Conservation (phyloP, 2,113 vertebrate species). For the Lophius piscatorius region DNA sequence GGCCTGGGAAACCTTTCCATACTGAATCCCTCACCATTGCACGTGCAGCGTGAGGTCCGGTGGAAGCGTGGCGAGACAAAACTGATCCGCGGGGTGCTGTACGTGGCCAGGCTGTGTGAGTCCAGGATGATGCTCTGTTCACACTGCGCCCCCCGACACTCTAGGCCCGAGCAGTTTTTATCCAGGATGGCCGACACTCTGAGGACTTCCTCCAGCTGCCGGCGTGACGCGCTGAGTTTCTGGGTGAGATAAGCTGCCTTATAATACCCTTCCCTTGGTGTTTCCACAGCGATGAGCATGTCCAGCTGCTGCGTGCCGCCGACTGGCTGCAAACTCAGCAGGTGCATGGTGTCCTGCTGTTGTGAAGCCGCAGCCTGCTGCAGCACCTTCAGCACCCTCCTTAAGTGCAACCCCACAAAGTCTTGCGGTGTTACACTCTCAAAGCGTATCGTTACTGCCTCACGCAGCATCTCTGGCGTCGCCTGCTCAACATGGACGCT, state of each 20-base stretch:
- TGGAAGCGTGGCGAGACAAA: slow-evolving; percentile 95
- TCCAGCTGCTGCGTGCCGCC: slow-evolving; percentile 90
- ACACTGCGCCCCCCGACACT: slow-evolving; percentile 92
- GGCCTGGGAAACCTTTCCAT: background rate
- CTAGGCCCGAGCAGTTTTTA: slow-evolving; percentile 95
- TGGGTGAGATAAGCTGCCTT: slow-evolving; percentile 94
- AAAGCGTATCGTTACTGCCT: slow-evolving; percentile 93
- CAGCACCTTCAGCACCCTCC: slow-evolving; percentile 85
- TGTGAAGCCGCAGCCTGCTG: slow-evolving; percentile 84
- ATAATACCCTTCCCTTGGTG: slow-evolving; percentile 85
- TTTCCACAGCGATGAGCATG: slow-evolving; percentile 91
- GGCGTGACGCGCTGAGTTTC: slow-evolving; percentile 89
- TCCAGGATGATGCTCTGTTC: slow-evolving; percentile 91
- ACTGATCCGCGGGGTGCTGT: slow-evolving; percentile 92
- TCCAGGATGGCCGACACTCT: slow-evolving; percentile 92
- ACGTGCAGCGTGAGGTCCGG: slow-evolving; percentile 90
- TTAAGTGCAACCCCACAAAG: slow-evolving; percentile 91
- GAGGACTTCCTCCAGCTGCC: slow-evolving; percentile 91
- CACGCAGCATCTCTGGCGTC: slow-evolving; percentile 88
- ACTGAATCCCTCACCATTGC: slow-evolving; percentile 84
- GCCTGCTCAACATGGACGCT: slow-evolving; percentile 90
- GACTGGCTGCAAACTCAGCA: slow-evolving; percentile 95
- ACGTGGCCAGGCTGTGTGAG: slow-evolving; percentile 91
- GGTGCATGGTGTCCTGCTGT: slow-evolving; percentile 87
- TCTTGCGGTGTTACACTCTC: slow-evolving; percentile 91